Percentiles rank a stretch among this genome's conserved stretches.
These are phyloP conservation scores for Halcyon badia DNA, from an alignment of 2,797 vertebrate genomes.

Conservation along the genomic window DNA sequence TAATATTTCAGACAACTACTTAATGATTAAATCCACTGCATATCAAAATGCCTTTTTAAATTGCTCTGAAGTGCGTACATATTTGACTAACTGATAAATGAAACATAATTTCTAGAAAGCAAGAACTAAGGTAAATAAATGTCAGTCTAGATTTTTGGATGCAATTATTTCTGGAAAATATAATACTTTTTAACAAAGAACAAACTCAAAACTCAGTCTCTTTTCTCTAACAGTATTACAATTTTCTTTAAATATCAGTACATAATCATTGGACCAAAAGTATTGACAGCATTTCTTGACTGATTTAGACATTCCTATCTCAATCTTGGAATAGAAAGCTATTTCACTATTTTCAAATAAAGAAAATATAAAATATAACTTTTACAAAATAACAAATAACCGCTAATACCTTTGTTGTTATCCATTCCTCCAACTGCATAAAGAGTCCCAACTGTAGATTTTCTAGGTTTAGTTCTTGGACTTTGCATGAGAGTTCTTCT, in stretches of 20 bases:
- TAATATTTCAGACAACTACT: background rate
- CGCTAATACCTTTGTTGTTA: slow-evolving; percentile 83
- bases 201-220: background rate
- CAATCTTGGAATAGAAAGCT: background rate
- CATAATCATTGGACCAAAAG: background rate
- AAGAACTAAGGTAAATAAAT: background rate
- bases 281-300: background rate
- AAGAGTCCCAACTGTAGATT: slow-evolving; percentile 84
- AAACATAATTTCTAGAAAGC: background rate
- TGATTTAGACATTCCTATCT: fast-evolving
- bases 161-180: background rate
- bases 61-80: background rate
- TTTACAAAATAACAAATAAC: background rate
- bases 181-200: background rate
- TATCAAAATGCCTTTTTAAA: background rate
- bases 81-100: background rate
- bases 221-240: background rate
- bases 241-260: background rate
- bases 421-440: slow-evolving; percentile 87
- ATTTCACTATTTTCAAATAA: background rate
- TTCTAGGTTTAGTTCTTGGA: slow-evolving; percentile 85
- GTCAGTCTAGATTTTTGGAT: background rate
- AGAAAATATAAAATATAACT: background rate
- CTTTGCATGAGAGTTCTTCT: slow-evolving; percentile 87
- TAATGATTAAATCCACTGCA: background rate